Conservation (phyloP, 2,113 vertebrate genomes). For the Crypturellus undulatus region DNA sequence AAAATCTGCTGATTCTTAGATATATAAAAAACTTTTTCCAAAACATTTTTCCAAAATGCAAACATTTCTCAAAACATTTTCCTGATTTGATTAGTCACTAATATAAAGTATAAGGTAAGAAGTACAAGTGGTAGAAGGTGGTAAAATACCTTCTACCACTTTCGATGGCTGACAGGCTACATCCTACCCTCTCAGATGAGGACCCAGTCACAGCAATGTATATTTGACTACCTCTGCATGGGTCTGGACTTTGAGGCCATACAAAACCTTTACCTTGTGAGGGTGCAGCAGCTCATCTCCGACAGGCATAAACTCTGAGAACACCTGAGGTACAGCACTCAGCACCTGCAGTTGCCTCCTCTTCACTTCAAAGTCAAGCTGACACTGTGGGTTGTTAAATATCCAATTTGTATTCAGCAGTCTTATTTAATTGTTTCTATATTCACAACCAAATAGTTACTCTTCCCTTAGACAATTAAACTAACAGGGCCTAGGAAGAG, state of each 20-base stretch:
- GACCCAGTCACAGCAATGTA: background rate
- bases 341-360: background rate
- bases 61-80: background rate
- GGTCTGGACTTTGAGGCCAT: background rate
- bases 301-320: background rate
- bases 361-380: background rate
- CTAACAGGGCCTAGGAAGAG: background rate
- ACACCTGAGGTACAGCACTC: background rate
- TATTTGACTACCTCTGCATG: background rate
- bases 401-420: background rate
- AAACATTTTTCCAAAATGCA: no score
- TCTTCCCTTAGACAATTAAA: background rate
- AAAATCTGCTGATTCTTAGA: background rate
- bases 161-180: background rate
- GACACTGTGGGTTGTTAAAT: background rate
- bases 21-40: background rate
- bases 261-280: accelerated
- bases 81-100: background rate
- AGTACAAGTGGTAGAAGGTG: no score
- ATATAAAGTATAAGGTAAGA: background rate
- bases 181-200: background rate
- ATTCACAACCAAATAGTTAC: background rate
- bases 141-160: background rate
- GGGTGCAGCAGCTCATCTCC: background rate
- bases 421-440: background rate